Percentiles rank a stretch among this genome's conserved stretches.
Conservation (phyloP, 1,140 invertebrate genomes). For the Formica exsecta region DNA sequence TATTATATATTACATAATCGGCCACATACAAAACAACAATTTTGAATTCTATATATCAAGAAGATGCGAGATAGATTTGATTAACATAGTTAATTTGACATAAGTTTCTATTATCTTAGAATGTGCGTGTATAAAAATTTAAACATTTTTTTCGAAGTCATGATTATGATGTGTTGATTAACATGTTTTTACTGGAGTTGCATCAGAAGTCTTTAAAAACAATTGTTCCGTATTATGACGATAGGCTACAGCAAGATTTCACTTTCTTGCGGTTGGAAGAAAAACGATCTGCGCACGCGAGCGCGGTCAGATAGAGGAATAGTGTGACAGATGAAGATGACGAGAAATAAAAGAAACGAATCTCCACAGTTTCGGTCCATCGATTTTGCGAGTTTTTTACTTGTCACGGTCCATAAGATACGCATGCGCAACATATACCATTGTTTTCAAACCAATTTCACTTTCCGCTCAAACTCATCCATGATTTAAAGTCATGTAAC, state of each 20-base stretch:
- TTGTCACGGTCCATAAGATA: constrained; percentile 5
- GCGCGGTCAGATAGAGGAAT: constrained; percentile 8
- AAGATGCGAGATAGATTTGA: too few relatives aligned
- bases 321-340: constrained; percentile 7
- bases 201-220: not conserved
- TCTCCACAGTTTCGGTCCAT: constrained; percentile 20
- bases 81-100: too few relatives aligned
- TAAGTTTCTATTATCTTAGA: too few relatives aligned
- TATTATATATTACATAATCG: too few relatives aligned
- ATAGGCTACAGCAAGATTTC: constrained; percentile 18
- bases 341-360: constrained; percentile 23
- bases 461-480: constrained; percentile 5
- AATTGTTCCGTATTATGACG: not conserved
- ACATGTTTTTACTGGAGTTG: not conserved
- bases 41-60: too few relatives aligned
- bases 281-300: not conserved
- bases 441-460: constrained; percentile 33
- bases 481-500: not conserved
- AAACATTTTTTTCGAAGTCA: too few relatives aligned
- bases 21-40: too few relatives aligned
- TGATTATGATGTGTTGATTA: not conserved
- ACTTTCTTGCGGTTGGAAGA: constrained; percentile 43
- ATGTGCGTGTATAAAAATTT: too few relatives aligned
- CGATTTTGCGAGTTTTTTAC: constrained; percentile 17
- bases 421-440: not conserved